A percentile compares a stretch with the other conserved stretches of the same genome.
phyloP scores from a whole-genome alignment of 2,113 vertebrate species.

The Mesoclemmys tuberculata region DNA sequence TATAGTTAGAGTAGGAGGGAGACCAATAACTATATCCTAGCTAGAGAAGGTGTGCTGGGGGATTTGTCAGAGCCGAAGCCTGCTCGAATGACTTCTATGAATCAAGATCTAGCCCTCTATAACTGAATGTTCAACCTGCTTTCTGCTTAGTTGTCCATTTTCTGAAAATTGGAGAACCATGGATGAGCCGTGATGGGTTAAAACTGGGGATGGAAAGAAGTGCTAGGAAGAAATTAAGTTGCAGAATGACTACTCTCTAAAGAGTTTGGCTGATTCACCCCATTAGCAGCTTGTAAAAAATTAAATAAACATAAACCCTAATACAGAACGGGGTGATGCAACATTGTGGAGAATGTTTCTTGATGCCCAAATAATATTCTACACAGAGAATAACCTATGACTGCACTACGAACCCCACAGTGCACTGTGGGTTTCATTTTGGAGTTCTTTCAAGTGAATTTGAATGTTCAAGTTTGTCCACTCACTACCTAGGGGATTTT shows the following conservation, averaged over 20 bases:
- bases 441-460: background rate
- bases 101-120: background rate
- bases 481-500: background rate
- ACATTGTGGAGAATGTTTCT: background rate
- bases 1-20: background rate
- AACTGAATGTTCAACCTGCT: background rate
- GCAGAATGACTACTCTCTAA: background rate
- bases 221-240: background rate
- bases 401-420: background rate
- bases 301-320: background rate
- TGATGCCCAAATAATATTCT: background rate
- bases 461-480: background rate
- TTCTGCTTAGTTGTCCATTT: background rate
- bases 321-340: background rate
- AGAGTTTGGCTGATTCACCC: background rate
- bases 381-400: rapidly evolving
- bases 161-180: background rate
- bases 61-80: too few relatives aligned
- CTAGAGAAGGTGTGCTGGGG: too few relatives aligned
- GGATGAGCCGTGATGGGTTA: background rate
- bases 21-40: background rate
- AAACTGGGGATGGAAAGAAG: constrained; percentile 15
- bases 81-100: background rate
- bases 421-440: background rate
- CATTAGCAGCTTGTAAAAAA: background rate